phyloP scores from a whole-genome alignment of 2,113 vertebrate genomes.

The Tylochromis polylepis region DNA sequence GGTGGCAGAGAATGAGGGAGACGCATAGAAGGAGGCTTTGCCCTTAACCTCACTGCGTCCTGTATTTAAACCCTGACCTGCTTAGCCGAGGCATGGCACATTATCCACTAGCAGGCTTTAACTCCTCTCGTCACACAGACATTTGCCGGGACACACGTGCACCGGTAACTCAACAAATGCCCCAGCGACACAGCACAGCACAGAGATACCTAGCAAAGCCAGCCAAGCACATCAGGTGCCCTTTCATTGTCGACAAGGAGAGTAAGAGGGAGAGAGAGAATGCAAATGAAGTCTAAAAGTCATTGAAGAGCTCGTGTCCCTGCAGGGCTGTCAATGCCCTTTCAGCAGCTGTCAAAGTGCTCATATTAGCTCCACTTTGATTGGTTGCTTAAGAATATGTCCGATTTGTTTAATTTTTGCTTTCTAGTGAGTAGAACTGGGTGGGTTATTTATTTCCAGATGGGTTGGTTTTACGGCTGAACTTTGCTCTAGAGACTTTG shows the following conservation, averaged over 20 bases:
- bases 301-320: constrained; percentile 69
- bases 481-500: not conserved
- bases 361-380: constrained; percentile 37
- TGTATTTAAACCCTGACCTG: constrained; percentile 37
- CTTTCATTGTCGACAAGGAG: constrained; percentile 66
- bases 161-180: not conserved
- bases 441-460: not conserved
- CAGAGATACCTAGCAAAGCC: constrained; percentile 38
- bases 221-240: constrained; percentile 67
- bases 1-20: not conserved
- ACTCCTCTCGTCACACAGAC: constrained; percentile 1
- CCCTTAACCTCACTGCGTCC: constrained; percentile 3
- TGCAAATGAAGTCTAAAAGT: constrained; percentile 74
- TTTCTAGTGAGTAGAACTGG: not conserved
- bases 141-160: constrained; percentile 28
- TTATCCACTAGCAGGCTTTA: constrained; percentile 42
- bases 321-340: constrained; percentile 68
- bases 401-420: not conserved
- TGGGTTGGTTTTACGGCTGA: not conserved
- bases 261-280: constrained; percentile 23
- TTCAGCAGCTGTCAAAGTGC: constrained; percentile 60
- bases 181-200: not conserved
- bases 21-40: not conserved
- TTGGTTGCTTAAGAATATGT: constrained; percentile 16
- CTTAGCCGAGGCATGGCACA: not conserved